These are phyloP conservation scores for Heteronetta atricapilla DNA, from an alignment of 2,113 vertebrate species.

Conservation along the genomic window DNA sequence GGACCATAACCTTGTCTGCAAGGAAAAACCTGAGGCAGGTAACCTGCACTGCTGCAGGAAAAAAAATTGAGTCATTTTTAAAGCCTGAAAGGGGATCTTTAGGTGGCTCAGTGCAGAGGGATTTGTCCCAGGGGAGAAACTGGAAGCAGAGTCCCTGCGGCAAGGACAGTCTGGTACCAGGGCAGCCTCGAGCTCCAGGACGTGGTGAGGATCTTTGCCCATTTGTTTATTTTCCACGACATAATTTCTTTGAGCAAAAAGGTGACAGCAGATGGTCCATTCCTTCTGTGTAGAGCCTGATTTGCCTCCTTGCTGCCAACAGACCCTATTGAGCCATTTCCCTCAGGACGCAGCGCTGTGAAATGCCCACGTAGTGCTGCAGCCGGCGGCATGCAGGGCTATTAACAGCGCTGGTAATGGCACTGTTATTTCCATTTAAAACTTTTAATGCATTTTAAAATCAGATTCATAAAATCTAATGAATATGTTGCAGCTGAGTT, in stretches of 20 bases:
- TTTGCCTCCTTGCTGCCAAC: neutral
- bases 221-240: neutral
- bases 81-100: neutral
- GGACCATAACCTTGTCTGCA: slow-evolving; percentile 13
- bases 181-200: neutral
- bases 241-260: neutral
- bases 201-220: neutral
- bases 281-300: neutral
- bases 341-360: neutral
- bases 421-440: slow-evolving; percentile 69
- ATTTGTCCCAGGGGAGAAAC: neutral
- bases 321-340: neutral
- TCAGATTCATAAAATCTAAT: slow-evolving; percentile 59
- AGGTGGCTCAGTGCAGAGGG: neutral
- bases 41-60: neutral
- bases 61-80: neutral
- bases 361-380: neutral
- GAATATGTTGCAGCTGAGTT: neutral
- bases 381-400: neutral
- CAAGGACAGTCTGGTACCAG: accelerated
- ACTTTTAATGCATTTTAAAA: slow-evolving; percentile 60
- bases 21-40: neutral
- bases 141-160: neutral
- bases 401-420: slow-evolving; percentile 55
- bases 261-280: neutral